These are phyloP conservation scores for Diachasmimorpha longicaudata DNA, from an alignment of 1,140 invertebrate genomes.

Conservation along the genomic window DNA sequence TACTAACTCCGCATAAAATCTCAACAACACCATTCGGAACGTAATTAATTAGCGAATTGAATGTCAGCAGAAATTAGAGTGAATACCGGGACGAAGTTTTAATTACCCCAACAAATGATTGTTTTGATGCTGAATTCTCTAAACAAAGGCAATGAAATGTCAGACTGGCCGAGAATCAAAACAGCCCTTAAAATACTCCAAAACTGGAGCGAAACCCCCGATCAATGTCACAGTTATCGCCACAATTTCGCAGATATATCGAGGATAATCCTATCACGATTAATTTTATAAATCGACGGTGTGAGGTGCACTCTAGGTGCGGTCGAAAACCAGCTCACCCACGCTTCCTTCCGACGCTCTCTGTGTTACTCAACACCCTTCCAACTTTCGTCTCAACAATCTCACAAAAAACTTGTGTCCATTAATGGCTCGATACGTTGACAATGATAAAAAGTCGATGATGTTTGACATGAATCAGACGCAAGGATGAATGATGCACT, in stretches of 20 bases:
- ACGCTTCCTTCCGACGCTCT: slow-evolving; percentile 35
- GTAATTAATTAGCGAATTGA: too few relatives aligned
- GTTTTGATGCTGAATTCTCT: background rate
- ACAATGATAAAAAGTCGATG: background rate
- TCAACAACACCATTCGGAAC: too few relatives aligned
- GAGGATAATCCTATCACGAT: background rate
- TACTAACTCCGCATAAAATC: too few relatives aligned
- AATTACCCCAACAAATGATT: background rate
- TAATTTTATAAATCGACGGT: background rate
- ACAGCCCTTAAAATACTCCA: background rate
- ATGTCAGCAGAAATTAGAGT: too few relatives aligned
- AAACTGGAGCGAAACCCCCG: too few relatives aligned
- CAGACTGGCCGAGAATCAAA: background rate
- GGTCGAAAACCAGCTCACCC: slow-evolving; percentile 50
- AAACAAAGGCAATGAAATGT: background rate
- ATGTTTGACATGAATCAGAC: background rate
- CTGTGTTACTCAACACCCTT: slow-evolving; percentile 26
- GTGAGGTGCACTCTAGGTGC: slow-evolving; percentile 31
- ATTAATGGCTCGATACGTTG: background rate
- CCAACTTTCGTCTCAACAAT: slow-evolving; percentile 25
- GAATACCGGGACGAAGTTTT: too few relatives aligned
- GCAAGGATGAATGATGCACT: background rate
- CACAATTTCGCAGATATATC: background rate
- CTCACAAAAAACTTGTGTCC: background rate
- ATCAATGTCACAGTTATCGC: too few relatives aligned